Evolutionary conservation across 2,888 invertebrate genomes (phyloP), one percentile per base, ranked within the genome.

Genomic region (Lasioglossum calceatum): DNA sequence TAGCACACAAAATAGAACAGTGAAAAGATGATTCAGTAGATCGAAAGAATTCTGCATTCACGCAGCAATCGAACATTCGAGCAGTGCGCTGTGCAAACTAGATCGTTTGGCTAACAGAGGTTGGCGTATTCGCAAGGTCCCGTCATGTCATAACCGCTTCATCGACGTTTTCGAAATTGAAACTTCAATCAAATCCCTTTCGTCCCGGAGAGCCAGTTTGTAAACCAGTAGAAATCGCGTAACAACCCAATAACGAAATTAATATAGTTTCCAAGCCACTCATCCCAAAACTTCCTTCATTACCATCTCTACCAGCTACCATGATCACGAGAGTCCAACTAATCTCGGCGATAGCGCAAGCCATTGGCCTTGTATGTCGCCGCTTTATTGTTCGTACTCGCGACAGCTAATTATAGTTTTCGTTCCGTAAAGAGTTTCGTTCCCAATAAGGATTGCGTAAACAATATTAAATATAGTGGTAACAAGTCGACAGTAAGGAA

Each of bases 331-430:
- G 23, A 19, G 67, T 77, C 44, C 27, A 19, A 44, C 23, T 84
- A 70, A 78, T 75, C 54, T 50, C 32, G 19, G 14, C 58, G 44
- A 47, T 54, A 54, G 44, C 44, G 36, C 14, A 36, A 36, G 42
- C 36, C 71, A 23, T 54, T 54, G n/a, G 32, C 77, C 77, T 64
- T 81, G 58, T 32, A 2, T 8, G 64, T n/a, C 4, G 16, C 67
- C n/a, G 58, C 61, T 79, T 77, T 70, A 67, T 82, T 32, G 74
- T 67, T 70, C 73, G 54, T 79, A 79, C 67, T 61, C 61, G 70
- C n/a, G 42, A 58, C 23, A 76, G 76, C 50, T 77, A 79, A 81
- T 84, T 80, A 81, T 23, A 39, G 39, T 70, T 70, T 32, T 32
- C 19, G 32, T 32, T 32, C 19, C 64, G 19, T 19, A 32, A 19